These are phyloP conservation scores for Anguilla japonica DNA, from an alignment of 2,113 vertebrate genomes.

Conservation along the genomic window DNA sequence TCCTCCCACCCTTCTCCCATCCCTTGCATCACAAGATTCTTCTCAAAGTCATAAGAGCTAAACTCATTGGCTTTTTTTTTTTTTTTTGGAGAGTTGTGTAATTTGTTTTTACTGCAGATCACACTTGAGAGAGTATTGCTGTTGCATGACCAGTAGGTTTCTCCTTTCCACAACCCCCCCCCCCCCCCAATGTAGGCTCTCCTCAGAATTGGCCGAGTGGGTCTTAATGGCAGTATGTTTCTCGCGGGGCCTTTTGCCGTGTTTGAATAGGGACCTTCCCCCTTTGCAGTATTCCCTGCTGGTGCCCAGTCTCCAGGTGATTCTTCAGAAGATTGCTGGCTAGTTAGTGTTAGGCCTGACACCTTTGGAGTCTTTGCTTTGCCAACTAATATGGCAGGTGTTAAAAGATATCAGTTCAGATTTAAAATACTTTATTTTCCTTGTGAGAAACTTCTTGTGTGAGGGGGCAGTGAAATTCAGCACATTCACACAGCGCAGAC, in stretches of 20 bases:
- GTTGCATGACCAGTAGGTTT: background rate
- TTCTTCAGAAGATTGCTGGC: background rate
- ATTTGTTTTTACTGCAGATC: conserved; percentile 20
- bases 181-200: background rate
- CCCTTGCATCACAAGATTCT: conserved; percentile 18
- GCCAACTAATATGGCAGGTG: background rate
- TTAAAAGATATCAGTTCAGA: background rate
- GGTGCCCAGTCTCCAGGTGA: background rate
- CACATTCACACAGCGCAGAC: no score
- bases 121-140: background rate
- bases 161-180: conserved; percentile 9
- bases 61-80: conserved; percentile 2
- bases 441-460: no score
- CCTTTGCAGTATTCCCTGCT: background rate
- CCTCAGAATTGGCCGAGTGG: background rate
- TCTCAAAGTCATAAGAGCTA: conserved; percentile 2
- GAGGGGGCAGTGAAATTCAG: no score
- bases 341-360: background rate
- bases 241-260: no score
- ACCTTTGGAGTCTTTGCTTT: background rate
- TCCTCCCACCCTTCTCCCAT: background rate
- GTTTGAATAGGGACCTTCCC: background rate
- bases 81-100: conserved; percentile 6
- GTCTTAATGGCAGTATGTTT: background rate
- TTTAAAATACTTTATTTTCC: no score